These are phyloP conservation scores for Dascillus cervinus DNA, from an alignment of 2,888 invertebrate genomes.

Conservation along the genomic window DNA sequence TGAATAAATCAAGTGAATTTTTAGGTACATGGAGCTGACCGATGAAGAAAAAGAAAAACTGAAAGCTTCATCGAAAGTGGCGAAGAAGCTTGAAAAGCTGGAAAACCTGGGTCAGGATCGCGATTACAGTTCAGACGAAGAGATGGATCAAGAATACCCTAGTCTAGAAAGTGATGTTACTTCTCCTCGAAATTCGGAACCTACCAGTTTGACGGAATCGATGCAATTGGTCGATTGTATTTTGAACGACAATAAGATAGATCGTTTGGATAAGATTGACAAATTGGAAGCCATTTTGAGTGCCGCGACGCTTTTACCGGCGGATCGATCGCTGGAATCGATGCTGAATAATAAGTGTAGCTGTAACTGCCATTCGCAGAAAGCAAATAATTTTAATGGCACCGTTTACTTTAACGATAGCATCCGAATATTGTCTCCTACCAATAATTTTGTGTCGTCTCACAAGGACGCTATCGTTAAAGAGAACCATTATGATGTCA, in stretches of 20 bases:
- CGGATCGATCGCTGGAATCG: slow-evolving; percentile 24
- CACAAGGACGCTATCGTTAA: slow-evolving; percentile 40
- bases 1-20: slow-evolving; percentile 4
- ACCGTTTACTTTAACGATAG: slow-evolving; percentile 20
- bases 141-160: slow-evolving; percentile 67
- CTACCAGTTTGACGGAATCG: slow-evolving; percentile 77
- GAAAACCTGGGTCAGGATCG: slow-evolving; percentile 71
- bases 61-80: slow-evolving; percentile 86
- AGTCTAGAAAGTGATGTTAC: slow-evolving; percentile 67
- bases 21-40: slow-evolving; percentile 72
- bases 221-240: slow-evolving; percentile 87
- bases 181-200: slow-evolving; percentile 64
- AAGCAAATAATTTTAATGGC: slow-evolving; percentile 6
- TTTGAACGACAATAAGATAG: slow-evolving; percentile 73
- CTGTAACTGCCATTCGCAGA: slow-evolving; percentile 48
- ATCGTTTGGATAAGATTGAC: slow-evolving; percentile 78
- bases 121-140: slow-evolving; percentile 65
- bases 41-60: slow-evolving; percentile 89
- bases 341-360: slow-evolving; percentile 42
- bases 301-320: slow-evolving; percentile 64
- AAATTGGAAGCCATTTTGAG: slow-evolving; percentile 79
- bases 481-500: slow-evolving; percentile 49
- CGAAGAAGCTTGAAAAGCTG: slow-evolving; percentile 83
- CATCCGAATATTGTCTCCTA: slow-evolving; percentile 35
- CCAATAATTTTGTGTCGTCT: slow-evolving; percentile 29